These are phyloP conservation scores for Pandion haliaetus DNA, from an alignment of 2,113 vertebrate species.

Conservation along the genomic window DNA sequence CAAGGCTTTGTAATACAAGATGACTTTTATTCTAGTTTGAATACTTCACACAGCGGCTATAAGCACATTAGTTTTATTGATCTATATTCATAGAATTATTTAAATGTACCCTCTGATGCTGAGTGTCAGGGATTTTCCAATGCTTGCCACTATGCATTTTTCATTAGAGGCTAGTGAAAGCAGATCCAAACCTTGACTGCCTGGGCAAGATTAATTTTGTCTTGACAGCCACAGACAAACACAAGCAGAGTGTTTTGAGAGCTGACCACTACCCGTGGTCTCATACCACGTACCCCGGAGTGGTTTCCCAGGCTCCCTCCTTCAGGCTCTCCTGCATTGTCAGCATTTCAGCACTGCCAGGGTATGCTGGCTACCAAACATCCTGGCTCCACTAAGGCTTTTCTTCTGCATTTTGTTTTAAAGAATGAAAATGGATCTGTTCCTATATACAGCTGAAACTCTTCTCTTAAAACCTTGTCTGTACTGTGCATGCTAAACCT, in stretches of 20 bases:
- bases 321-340: background rate
- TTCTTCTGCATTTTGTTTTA: background rate
- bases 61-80: constrained; percentile 82
- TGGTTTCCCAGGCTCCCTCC: background rate
- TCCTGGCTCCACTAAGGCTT: background rate
- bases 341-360: background rate
- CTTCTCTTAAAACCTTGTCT: background rate
- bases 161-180: constrained; percentile 74
- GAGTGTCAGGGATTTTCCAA: constrained; percentile 73
- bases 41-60: constrained; percentile 67
- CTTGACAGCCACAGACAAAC: constrained; percentile 59
- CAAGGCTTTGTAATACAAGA: constrained; percentile 63
- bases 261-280: constrained; percentile 19
- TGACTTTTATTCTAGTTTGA: constrained; percentile 73
- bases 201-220: constrained; percentile 74
- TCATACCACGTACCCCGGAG: background rate
- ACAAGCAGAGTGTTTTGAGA: background rate
- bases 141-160: constrained; percentile 76
- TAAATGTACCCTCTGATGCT: constrained; percentile 77
- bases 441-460: background rate
- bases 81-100: constrained; percentile 81
- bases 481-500: background rate
- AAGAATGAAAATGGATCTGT: background rate
- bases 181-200: constrained; percentile 73
- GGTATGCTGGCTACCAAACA: background rate